Evolutionary conservation across 2,888 invertebrate genomes (phyloP).

Genomic region (Diaprepes abbreviatus): DNA sequence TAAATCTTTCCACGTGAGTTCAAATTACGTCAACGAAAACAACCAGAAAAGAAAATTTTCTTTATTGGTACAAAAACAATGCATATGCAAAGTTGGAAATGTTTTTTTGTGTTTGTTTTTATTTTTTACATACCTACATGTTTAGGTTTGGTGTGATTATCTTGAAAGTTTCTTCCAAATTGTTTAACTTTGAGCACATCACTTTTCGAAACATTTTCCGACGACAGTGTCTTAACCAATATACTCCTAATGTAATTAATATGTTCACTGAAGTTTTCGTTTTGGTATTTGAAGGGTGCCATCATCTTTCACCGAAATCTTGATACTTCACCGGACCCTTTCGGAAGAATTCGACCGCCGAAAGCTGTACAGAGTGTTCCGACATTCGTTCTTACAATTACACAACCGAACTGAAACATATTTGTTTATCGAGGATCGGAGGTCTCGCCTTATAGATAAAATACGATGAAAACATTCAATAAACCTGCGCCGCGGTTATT

Average conservation of each 20-base stretch:
- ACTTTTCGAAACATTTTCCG: conserved; percentile 71
- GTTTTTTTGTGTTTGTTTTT: no score
- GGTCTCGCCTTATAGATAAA: conserved; percentile 48
- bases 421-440: conserved; percentile 45
- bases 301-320: conserved; percentile 35
- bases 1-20: no score
- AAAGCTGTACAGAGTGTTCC: conserved; percentile 36
- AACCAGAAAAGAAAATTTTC: no score
- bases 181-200: conserved; percentile 62
- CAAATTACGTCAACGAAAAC: no score
- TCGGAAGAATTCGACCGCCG: conserved; percentile 29
- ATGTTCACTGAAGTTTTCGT: conserved; percentile 63
- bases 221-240: conserved; percentile 71
- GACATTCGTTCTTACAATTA: conserved; percentile 43
- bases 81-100: no score
- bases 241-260: conserved; percentile 71
- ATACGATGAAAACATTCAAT: conserved; percentile 47
- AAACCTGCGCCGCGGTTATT: conserved; percentile 47
- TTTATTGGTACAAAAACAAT: no score
- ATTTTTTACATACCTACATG: conserved; percentile 45
- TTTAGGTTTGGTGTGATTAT: conserved; percentile 11
- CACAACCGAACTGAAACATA: conserved; percentile 46
- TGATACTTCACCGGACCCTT: conserved; percentile 5
- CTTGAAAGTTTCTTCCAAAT: conserved; percentile 40
- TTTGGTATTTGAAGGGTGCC: conserved; percentile 36